A percentile compares a stretch with the other conserved stretches of the same genome.
Conservation (phyloP, 2,113 vertebrate genomes). For the Regulus satrapa region DNA sequence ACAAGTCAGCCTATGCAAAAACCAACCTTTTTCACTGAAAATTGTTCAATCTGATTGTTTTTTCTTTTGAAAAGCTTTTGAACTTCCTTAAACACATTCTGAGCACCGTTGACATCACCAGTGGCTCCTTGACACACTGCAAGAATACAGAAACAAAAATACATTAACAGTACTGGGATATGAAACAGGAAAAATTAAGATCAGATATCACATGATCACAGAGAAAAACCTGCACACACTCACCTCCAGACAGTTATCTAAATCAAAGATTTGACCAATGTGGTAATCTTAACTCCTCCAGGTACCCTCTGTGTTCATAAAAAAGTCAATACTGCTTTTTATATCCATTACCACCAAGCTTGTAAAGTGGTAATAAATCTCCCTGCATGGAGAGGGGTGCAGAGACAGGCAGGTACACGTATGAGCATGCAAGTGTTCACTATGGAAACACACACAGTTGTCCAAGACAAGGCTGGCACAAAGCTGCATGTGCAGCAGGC, state of each 20-base stretch:
- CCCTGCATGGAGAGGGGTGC: background rate
- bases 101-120: conserved; percentile 86
- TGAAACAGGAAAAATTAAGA: background rate
- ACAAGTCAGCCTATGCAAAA: background rate
- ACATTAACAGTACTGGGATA: background rate
- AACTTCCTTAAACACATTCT: conserved; percentile 89
- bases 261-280: background rate
- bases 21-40: conserved; percentile 93
- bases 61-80: conserved; percentile 98
- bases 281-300: background rate
- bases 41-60: conserved; percentile 99
- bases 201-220: background rate
- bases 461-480: background rate
- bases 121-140: conserved; percentile 93
- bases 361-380: background rate
- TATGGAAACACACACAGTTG: background rate
- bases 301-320: background rate
- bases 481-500: background rate
- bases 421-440: background rate
- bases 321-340: background rate
- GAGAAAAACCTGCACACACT: background rate
- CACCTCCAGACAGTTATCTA: background rate
- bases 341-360: background rate
- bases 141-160: conserved; percentile 12
- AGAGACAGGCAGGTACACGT: background rate